Conservation (phyloP, 2,888 invertebrate genomes). For the Polymixis lichenea region DNA sequence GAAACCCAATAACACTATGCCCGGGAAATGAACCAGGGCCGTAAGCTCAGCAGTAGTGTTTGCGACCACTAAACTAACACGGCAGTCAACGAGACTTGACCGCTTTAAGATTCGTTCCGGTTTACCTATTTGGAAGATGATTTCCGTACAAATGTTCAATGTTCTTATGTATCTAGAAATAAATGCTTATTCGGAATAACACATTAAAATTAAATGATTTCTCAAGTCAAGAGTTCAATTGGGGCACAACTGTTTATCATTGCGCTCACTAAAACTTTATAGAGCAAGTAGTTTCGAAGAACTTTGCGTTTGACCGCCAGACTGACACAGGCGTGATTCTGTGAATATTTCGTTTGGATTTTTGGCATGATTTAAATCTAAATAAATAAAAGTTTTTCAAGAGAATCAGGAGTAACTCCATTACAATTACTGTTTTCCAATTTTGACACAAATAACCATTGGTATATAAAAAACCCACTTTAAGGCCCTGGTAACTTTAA, state of each 20-base stretch:
- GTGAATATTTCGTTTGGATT: neutral
- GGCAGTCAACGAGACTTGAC: neutral
- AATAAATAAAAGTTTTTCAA: neutral
- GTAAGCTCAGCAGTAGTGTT: neutral
- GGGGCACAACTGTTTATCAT: conserved; percentile 1
- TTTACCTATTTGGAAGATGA: neutral
- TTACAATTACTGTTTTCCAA: neutral
- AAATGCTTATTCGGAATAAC: no score
- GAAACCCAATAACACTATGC: neutral
- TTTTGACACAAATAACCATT: no score
- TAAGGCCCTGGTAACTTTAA: no score
- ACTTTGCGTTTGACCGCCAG: conserved; percentile 8
- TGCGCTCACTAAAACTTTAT: neutral
- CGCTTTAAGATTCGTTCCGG: neutral
- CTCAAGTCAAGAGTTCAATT: neutral
- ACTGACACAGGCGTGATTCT: conserved; percentile 2
- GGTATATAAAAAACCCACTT: no score
- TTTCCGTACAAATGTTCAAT: no score
- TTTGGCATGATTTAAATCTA: no score
- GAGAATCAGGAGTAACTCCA: neutral
- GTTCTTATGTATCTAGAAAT: no score
- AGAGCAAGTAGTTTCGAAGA: conserved; percentile 20
- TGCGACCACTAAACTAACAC: neutral
- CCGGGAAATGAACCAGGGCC: neutral
- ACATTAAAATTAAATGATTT: no score